Evolutionary conservation across 2,113 vertebrate species (phyloP).

Genomic region (Neodontobutis hainanensis): DNA sequence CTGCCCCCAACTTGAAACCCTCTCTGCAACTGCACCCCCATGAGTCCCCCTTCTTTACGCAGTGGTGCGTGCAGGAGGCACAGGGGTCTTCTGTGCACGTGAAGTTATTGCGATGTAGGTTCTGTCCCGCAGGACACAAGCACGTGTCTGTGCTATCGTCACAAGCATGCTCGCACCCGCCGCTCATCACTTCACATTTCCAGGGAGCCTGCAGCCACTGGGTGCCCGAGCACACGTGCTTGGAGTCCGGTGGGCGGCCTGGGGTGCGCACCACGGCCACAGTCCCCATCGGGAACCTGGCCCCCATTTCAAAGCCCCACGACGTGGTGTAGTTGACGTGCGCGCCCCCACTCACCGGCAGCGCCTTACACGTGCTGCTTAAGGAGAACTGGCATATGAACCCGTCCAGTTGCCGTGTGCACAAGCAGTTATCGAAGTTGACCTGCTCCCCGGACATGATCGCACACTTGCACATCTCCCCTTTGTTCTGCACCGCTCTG

Average conservation of each 20-base stretch:
- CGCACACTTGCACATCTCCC: not conserved
- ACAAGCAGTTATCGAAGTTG: slow-evolving; percentile 5
- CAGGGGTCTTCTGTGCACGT: slow-evolving; percentile 28
- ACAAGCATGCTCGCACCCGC: slow-evolving; percentile 59
- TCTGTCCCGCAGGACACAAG: slow-evolving; percentile 26
- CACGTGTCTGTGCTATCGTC: not conserved
- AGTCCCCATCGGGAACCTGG: slow-evolving; percentile 16
- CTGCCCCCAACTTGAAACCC: slow-evolving; percentile 23
- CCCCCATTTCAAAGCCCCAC: not conserved
- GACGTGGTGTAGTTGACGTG: not conserved
- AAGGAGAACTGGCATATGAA: slow-evolving; percentile 21
- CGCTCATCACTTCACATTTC: slow-evolving; percentile 27
- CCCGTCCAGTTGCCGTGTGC: slow-evolving; percentile 3
- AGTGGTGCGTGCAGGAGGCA: not conserved
- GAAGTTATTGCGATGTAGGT: slow-evolving; percentile 47
- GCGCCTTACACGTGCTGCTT: rapidly evolving
- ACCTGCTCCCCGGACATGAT: not conserved
- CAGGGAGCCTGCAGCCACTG: slow-evolving; percentile 40
- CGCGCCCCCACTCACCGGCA: rapidly evolving
- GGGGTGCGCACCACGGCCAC: not conserved
- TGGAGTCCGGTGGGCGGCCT: not conserved
- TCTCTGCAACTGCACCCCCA: not conserved
- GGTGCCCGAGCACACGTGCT: rapidly evolving
- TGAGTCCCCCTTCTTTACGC: not conserved
- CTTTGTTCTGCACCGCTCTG: too few species aligned